phyloP scores from a whole-genome alignment of 2,113 vertebrate genomes.

The Rhea americana region DNA sequence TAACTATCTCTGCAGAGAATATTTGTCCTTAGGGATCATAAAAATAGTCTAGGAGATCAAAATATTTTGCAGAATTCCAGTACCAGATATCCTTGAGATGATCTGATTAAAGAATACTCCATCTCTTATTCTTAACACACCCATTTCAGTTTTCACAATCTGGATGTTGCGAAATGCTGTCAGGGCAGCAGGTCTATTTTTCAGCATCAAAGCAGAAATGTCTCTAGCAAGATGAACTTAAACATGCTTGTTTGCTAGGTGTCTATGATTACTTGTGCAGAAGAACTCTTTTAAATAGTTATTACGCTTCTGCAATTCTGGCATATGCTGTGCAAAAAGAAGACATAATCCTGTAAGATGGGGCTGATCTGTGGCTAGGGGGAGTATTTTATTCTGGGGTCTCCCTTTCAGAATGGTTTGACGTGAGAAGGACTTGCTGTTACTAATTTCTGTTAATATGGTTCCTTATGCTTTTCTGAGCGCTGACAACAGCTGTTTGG shows the following conservation, averaged over 20 bases:
- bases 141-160: conserved; percentile 30
- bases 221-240: conserved; percentile 7
- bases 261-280: background rate
- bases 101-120: conserved; percentile 16
- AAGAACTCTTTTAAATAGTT: background rate
- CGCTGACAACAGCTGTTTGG: background rate
- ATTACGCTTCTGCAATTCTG: background rate
- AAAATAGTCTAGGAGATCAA: conserved; percentile 47
- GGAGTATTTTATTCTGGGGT: background rate
- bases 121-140: conserved; percentile 18
- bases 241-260: background rate
- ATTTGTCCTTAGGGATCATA: conserved; percentile 34
- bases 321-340: background rate
- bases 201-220: conserved; percentile 4
- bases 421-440: background rate
- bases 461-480: background rate
- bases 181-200: conserved; percentile 20
- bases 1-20: conserved; percentile 25
- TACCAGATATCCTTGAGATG: conserved; percentile 34
- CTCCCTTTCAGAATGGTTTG: background rate
- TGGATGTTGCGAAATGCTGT: background rate
- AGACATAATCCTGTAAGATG: background rate
- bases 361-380: background rate
- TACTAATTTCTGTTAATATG: background rate
- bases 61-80: conserved; percentile 56